Percentiles rank a stretch among this genome's conserved stretches.
phyloP scores from a whole-genome alignment of 2,888 invertebrate genomes.

The Drosophila anomalipes region DNA sequence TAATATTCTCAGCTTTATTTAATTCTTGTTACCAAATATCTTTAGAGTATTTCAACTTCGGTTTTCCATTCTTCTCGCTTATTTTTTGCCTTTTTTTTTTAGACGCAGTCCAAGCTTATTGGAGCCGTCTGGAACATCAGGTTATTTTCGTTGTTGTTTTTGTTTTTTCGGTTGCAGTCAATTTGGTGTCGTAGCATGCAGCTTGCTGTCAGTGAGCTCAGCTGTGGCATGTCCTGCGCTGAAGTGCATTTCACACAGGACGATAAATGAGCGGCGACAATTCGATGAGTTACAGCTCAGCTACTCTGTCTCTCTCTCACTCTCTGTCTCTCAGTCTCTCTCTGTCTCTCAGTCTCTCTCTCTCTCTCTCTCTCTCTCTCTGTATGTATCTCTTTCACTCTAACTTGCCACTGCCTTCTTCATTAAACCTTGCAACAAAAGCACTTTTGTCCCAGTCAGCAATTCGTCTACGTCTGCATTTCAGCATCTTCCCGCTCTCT shows the following conservation, averaged over 20 bases:
- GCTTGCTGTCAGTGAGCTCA: slow-evolving; percentile 42
- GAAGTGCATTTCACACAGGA: slow-evolving; percentile 34
- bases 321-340: not conserved
- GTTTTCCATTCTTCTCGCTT: not conserved
- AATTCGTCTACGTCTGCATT: slow-evolving; percentile 60
- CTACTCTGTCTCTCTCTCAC: not conserved
- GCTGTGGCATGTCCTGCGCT: slow-evolving; percentile 19
- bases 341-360: not conserved
- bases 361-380: not conserved
- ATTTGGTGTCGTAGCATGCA: slow-evolving; percentile 30
- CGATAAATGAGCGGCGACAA: slow-evolving; percentile 27
- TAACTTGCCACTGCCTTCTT: slow-evolving; percentile 45
- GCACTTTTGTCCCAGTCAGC: slow-evolving; percentile 81
- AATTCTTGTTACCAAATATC: not conserved
- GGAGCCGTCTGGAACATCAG: slow-evolving; percentile 22
- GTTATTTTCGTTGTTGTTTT: not conserved
- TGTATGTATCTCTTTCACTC: not conserved
- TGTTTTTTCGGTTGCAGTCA: slow-evolving; percentile 3
- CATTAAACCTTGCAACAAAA: slow-evolving; percentile 78
- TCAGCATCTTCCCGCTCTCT: not conserved
- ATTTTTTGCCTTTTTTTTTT: slow-evolving; percentile 3
- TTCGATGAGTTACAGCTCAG: slow-evolving; percentile 35
- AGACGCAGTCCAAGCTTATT: slow-evolving; percentile 24
- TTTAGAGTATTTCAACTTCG: not conserved
- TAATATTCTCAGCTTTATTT: not conserved